phyloP scores from a whole-genome alignment of 2,113 vertebrate species.

The Platycercus adscitus region DNA sequence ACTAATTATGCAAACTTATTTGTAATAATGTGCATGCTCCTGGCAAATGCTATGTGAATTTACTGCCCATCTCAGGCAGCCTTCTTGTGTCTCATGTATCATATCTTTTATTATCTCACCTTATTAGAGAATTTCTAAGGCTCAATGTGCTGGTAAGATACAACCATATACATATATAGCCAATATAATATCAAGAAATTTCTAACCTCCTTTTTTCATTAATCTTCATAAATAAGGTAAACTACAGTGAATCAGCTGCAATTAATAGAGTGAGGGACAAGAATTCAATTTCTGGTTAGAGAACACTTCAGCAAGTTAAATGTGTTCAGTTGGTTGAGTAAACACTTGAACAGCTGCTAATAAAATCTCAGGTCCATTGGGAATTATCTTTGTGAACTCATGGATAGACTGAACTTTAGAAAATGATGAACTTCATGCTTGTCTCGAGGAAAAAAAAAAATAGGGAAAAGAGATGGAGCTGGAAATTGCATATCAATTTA shows the following conservation, averaged over 20 bases:
- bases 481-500: background rate
- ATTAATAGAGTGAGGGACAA: background rate
- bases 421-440: background rate
- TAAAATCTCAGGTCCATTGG: background rate
- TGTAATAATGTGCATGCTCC: background rate
- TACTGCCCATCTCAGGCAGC: background rate
- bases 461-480: background rate
- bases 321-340: background rate
- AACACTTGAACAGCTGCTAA: background rate
- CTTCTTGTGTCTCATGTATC: background rate
- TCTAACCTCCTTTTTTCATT: background rate
- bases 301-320: background rate
- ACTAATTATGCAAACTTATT: background rate
- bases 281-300: background rate
- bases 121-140: background rate
- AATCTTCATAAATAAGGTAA: background rate
- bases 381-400: background rate
- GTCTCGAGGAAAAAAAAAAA: background rate
- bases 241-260: background rate
- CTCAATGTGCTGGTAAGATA: background rate
- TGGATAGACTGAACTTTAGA: background rate
- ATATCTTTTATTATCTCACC: background rate
- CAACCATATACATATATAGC: rapidly evolving
- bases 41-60: background rate
- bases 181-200: background rate